A percentile compares a stretch with the other conserved stretches of the same genome.
These are phyloP conservation scores for Cottoperca gobio DNA, from an alignment of 2,797 vertebrate species.

Conservation along the genomic window DNA sequence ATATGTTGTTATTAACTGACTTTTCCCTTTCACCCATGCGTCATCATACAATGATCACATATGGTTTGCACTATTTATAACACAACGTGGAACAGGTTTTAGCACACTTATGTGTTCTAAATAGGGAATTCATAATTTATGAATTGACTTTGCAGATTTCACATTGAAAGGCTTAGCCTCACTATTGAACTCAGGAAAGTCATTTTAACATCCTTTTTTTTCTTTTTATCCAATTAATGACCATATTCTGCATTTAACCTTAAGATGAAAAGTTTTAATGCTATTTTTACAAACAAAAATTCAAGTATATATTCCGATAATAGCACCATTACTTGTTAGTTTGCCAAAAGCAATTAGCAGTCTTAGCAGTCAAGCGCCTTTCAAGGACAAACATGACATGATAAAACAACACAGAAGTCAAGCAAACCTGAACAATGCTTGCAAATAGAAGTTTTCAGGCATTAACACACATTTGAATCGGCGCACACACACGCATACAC, in stretches of 20 bases:
- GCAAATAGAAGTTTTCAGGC: slow-evolving; percentile 43
- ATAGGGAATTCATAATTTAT: slow-evolving; percentile 33
- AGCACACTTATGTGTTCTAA: slow-evolving; percentile 5
- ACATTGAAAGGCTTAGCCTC: not conserved
- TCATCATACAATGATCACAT: slow-evolving; percentile 40
- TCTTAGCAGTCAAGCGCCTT: slow-evolving; percentile 24
- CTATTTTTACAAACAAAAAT: not conserved
- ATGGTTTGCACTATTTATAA: slow-evolving; percentile 43
- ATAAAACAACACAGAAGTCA: slow-evolving; percentile 27
- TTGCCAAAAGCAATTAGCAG: slow-evolving; percentile 43
- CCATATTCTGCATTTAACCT: not conserved
- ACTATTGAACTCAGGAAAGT: not conserved
- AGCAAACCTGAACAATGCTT: slow-evolving; percentile 10
- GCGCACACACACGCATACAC: not conserved
- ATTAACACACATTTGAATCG: slow-evolving; percentile 48
- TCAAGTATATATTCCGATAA: slow-evolving; percentile 1
- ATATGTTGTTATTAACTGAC: slow-evolving; percentile 53
- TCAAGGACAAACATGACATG: slow-evolving; percentile 36
- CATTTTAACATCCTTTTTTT: not conserved
- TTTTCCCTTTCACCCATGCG: slow-evolving; percentile 23
- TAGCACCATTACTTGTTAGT: slow-evolving; percentile 21
- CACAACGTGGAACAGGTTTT: not conserved
- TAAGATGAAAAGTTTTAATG: not conserved
- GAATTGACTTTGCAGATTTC: not conserved
- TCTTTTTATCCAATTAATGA: not conserved